Conservation (phyloP, 2,113 vertebrate species). For the Hydrolagus affinis region DNA sequence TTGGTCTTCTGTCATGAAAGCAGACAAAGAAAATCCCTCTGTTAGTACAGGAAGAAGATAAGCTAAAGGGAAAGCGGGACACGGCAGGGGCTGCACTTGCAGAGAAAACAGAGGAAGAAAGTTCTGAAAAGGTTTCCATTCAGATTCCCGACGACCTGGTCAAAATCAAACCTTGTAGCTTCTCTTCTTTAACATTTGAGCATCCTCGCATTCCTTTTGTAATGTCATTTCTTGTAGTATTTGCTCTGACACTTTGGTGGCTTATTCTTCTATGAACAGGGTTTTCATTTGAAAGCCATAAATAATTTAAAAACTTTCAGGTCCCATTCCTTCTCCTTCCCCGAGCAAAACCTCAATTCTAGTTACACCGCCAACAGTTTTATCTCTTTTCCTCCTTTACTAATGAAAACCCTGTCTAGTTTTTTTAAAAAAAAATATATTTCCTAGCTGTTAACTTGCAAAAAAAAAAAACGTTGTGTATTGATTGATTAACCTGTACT, state of each 20-base stretch:
- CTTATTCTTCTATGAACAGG: constrained; percentile 70
- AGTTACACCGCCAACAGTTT: background rate
- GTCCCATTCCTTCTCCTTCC: background rate
- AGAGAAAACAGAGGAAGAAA: constrained; percentile 54
- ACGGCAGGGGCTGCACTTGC: constrained; percentile 56
- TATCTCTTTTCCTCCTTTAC: background rate
- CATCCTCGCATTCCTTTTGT: constrained; percentile 65
- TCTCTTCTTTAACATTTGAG: constrained; percentile 61
- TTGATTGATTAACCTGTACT: background rate
- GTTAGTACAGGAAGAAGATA: constrained; percentile 70
- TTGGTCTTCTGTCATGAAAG: constrained; percentile 76
- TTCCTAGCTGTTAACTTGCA: background rate
- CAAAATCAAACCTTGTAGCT: constrained; percentile 57
- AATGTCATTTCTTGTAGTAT: constrained; percentile 72
- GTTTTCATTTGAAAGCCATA: constrained; percentile 10
- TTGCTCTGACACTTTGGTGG: constrained; percentile 77
- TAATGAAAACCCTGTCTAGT: constrained; percentile 21
- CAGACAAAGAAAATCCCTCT: constrained; percentile 71
- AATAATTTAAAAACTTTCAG: background rate
- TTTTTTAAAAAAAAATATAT: constrained; percentile 15
- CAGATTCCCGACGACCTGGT: constrained; percentile 67
- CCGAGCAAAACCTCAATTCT: constrained; percentile 5
- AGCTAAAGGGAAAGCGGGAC: constrained; percentile 67
- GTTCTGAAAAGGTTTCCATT: constrained; percentile 66
- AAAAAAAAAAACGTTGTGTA: background rate